phyloP scores from a whole-genome alignment of 2,888 invertebrate species.

The Pristionchus mayeri region DNA sequence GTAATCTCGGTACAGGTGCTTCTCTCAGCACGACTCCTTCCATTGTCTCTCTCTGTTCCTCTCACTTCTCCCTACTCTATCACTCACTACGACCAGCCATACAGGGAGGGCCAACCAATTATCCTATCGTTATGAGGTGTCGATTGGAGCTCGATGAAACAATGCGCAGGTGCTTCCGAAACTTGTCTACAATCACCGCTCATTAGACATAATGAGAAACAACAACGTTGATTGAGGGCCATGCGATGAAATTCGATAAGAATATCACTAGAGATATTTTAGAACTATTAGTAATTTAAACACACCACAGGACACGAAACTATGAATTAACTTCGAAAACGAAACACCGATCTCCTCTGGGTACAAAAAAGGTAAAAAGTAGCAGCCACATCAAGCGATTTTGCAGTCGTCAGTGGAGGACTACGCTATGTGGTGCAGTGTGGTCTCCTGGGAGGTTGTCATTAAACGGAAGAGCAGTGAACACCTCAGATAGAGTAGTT shows the following conservation, averaged over 20 bases:
- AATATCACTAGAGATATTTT: no score
- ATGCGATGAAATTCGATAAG: no score
- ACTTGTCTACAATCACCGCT: background rate
- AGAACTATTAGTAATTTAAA: no score
- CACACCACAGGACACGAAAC: no score
- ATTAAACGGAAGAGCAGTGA: background rate
- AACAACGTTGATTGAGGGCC: background rate
- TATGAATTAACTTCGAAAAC: no score
- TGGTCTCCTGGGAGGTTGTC: background rate
- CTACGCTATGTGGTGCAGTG: no score
- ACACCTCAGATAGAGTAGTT: background rate
- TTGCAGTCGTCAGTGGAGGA: no score
- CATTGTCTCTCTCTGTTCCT: constrained; percentile 34
- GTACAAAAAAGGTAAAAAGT: no score
- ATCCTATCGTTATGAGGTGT: constrained; percentile 37
- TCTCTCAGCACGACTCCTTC: background rate
- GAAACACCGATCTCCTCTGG: no score
- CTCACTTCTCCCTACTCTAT: constrained; percentile 22
- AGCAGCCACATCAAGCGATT: no score
- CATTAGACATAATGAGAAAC: background rate
- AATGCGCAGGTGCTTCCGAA: constrained; percentile 37
- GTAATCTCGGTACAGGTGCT: constrained; percentile 8
- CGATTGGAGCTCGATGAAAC: background rate
- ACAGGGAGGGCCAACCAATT: background rate
- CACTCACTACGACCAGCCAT: background rate